phyloP scores from a whole-genome alignment of 2,113 vertebrate species.

The Leptosomus discolor region DNA sequence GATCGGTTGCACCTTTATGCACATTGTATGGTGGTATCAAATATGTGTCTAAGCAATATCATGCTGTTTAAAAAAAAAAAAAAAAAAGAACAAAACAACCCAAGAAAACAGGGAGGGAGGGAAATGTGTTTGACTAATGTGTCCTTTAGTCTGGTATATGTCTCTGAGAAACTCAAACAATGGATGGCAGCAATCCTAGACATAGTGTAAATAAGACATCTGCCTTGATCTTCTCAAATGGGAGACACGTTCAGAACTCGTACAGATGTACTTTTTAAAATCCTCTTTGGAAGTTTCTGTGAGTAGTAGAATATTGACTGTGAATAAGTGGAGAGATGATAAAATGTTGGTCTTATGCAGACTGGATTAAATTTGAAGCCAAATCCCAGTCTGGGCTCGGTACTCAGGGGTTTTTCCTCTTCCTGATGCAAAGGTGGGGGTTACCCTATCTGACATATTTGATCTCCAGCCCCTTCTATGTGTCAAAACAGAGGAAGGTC shows the following conservation, averaged over 20 bases:
- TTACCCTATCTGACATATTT: not conserved
- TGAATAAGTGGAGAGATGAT: not conserved
- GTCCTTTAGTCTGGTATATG: not conserved
- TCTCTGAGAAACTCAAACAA: slow-evolving; percentile 30
- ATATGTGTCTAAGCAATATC: not conserved
- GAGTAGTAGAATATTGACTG: not conserved
- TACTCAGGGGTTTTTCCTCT: not conserved
- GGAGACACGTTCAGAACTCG: not conserved
- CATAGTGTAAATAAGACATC: slow-evolving; percentile 45
- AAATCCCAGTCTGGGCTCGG: not conserved
- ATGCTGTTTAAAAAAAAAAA: not conserved
- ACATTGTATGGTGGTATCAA: not conserved
- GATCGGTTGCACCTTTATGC: not conserved
- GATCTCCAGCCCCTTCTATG: not conserved
- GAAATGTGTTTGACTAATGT: slow-evolving; percentile 1
- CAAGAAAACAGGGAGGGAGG: not conserved
- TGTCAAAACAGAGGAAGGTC: not conserved
- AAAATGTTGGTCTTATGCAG: not conserved
- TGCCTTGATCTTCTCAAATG: not conserved
- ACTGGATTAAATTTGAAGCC: not conserved
- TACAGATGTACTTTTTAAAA: not conserved
- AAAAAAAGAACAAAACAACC: not conserved
- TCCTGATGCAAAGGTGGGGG: not conserved
- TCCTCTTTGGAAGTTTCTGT: not conserved
- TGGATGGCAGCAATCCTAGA: slow-evolving; percentile 40